Percentiles rank a stretch among this genome's conserved stretches.
Evolutionary conservation across 2,113 vertebrate species (phyloP).

Genomic region (Spea multiplicata): DNA sequence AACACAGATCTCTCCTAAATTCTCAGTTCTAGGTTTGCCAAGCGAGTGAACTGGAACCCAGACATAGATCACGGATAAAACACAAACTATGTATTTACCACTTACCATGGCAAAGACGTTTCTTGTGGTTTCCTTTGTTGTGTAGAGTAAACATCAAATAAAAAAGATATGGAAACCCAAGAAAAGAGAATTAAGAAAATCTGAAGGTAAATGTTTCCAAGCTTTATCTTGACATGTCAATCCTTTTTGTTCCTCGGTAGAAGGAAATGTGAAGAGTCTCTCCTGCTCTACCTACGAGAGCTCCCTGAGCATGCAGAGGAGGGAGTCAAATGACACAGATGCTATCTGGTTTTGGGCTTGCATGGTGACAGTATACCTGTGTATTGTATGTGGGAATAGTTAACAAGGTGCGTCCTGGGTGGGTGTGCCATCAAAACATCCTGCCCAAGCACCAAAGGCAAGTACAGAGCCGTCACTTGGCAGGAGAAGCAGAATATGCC

Average conservation of each 20-base stretch:
- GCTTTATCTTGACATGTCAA: too few relatives aligned
- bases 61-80: not conserved
- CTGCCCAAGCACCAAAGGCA: slow-evolving; percentile 37
- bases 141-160: slow-evolving; percentile 30
- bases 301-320: slow-evolving; percentile 23
- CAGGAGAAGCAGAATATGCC: slow-evolving; percentile 31
- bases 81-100: not conserved
- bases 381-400: slow-evolving; percentile 20
- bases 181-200: not conserved
- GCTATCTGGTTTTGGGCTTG: slow-evolving; percentile 17
- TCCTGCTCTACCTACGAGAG: slow-evolving; percentile 15
- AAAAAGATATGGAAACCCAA: not conserved
- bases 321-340: slow-evolving; percentile 39
- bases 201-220: not conserved
- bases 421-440: slow-evolving; percentile 41
- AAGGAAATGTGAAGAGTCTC: not conserved
- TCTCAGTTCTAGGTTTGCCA: not conserved
- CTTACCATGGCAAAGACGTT: slow-evolving; percentile 39
- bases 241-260: slow-evolving; percentile 5
- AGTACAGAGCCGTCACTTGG: slow-evolving; percentile 47
- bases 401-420: slow-evolving; percentile 43
- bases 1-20: slow-evolving; percentile 2
- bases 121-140: not conserved
- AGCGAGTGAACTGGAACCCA: not conserved
- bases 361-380: slow-evolving; percentile 13